phyloP scores from a whole-genome alignment of 2,113 vertebrate genomes.

The Probosciger aterrimus region DNA sequence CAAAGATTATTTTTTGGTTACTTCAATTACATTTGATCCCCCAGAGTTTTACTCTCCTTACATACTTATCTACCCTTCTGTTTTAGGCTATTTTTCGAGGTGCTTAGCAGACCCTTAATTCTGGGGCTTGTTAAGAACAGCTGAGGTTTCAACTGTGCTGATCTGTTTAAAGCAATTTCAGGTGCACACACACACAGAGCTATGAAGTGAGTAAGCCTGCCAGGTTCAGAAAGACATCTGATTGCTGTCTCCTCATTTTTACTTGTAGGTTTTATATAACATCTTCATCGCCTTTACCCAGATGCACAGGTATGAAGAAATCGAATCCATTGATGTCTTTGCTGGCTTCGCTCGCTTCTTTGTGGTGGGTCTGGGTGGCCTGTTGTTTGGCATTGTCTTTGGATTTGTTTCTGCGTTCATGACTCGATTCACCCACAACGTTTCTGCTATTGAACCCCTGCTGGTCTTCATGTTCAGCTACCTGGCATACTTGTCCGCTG shows the following conservation, averaged over 20 bases:
- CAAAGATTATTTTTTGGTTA: neutral
- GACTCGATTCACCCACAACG: slow-evolving; percentile 90
- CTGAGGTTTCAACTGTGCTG: neutral
- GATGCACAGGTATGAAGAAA: slow-evolving; percentile 83
- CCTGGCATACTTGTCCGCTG: slow-evolving; percentile 90
- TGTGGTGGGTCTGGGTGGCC: slow-evolving; percentile 87
- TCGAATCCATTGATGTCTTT: slow-evolving; percentile 83
- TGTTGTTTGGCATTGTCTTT: slow-evolving; percentile 86
- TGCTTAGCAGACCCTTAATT: neutral
- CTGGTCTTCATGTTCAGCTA: slow-evolving; percentile 98
- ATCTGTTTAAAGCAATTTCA: neutral
- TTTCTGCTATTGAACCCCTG: slow-evolving; percentile 90
- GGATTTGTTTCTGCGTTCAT: slow-evolving; percentile 90
- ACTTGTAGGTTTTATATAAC: slow-evolving; percentile 87
- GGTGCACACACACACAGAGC: too few species aligned
- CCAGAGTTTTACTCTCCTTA: neutral
- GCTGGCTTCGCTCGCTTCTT: slow-evolving; percentile 88
- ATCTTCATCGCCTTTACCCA: slow-evolving; percentile 89
- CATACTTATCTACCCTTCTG: neutral
- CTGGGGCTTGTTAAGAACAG: neutral
- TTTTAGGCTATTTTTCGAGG: neutral
- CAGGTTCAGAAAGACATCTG: neutral
- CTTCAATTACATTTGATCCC: neutral
- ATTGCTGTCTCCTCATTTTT: neutral
- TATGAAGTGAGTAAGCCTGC: neutral